Conservation (phyloP, 2,797 vertebrate species). For the Parauchenoglanis ngamensis region DNA sequence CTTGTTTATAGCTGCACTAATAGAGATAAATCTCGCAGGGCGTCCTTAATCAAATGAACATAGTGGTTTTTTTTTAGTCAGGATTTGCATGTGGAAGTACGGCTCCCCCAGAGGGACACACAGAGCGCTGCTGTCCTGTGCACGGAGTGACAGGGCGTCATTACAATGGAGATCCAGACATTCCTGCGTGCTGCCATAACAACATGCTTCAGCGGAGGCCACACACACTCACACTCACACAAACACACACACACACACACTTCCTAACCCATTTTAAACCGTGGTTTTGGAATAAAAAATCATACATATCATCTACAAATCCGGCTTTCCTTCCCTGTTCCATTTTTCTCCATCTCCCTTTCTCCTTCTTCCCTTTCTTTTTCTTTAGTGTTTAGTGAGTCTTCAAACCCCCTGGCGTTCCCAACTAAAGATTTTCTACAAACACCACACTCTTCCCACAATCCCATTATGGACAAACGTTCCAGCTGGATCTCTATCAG, state of each 20-base stretch:
- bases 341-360: background rate
- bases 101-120: conserved; percentile 27
- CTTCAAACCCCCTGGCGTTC: conserved; percentile 7
- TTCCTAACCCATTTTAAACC: background rate
- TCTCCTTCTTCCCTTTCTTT: background rate
- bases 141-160: conserved; percentile 58
- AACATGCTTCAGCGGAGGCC: conserved; percentile 71
- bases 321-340: background rate
- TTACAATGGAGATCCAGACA: conserved; percentile 75
- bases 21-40: background rate
- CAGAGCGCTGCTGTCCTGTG: conserved; percentile 31
- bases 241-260: conserved; percentile 23
- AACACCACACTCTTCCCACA: conserved; percentile 33
- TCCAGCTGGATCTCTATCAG: conserved; percentile 25
- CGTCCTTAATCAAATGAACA: background rate
- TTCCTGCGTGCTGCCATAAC: conserved; percentile 76
- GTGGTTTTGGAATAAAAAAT: background rate
- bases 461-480: conserved; percentile 1
- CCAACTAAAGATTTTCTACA: conserved; percentile 24
- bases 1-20: background rate
- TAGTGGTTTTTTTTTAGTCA: background rate
- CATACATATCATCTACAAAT: background rate
- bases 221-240: conserved; percentile 62
- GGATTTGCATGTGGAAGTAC: conserved; percentile 14
- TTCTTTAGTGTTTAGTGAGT: background rate